These are phyloP conservation scores for Cephus nigrinus DNA, from an alignment of 2,888 invertebrate genomes.

Conservation along the genomic window DNA sequence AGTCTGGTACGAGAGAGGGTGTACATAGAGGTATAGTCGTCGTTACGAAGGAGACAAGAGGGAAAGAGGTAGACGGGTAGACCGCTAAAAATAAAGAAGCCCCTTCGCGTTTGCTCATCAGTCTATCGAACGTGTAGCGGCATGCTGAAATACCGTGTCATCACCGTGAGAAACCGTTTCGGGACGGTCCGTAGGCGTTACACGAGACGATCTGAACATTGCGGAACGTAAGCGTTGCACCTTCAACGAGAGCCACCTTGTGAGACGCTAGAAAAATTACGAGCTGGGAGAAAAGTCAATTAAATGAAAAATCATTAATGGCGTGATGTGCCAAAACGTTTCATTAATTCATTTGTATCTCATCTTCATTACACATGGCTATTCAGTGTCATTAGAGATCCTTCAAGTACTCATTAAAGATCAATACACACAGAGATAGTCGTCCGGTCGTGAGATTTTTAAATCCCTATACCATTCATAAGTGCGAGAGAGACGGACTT, in stretches of 20 bases:
- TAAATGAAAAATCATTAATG: background rate
- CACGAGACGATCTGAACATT: background rate
- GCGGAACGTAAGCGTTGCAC: background rate
- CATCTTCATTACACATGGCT: background rate
- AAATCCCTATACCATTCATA: background rate
- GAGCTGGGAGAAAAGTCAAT: background rate
- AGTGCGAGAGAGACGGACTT: background rate
- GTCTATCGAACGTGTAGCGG: constrained; percentile 1
- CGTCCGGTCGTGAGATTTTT: background rate
- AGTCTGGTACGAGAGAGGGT: background rate
- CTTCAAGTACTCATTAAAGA: background rate
- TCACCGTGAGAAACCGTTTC: constrained; percentile 5
- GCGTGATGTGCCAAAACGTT: background rate
- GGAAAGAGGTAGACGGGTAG: background rate
- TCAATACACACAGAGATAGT: background rate
- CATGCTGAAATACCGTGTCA: background rate
- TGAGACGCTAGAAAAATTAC: background rate
- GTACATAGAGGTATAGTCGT: background rate
- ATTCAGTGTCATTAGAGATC: background rate
- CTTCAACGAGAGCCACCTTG: background rate
- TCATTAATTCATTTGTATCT: background rate
- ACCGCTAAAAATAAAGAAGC: constrained; percentile 17
- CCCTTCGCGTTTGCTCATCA: constrained; percentile 26
- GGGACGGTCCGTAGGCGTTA: background rate
- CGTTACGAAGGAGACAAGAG: background rate